phyloP scores from a whole-genome alignment of 2,113 vertebrate species.

The Acrocephalus arundinaceus region DNA sequence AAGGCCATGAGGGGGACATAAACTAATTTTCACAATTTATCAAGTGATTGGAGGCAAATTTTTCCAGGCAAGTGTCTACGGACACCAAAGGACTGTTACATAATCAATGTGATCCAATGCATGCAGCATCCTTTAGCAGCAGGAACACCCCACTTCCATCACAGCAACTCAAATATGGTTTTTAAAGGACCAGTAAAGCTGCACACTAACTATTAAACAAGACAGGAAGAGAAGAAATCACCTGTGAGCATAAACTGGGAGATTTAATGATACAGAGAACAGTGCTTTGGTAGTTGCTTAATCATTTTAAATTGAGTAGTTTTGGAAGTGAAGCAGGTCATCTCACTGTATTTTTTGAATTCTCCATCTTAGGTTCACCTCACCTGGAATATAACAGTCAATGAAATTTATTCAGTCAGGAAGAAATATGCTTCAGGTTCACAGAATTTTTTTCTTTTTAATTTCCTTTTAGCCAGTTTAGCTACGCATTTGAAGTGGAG shows the following conservation, averaged over 20 bases:
- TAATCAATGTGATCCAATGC: background rate
- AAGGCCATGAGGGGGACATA: background rate
- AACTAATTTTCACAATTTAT: background rate
- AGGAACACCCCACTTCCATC: background rate
- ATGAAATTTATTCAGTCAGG: background rate
- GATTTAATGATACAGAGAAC: background rate
- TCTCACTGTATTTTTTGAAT: background rate
- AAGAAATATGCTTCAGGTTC: background rate
- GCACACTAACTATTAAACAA: background rate
- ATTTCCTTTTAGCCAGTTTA: conserved; percentile 34
- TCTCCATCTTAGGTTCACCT: background rate
- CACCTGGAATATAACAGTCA: background rate
- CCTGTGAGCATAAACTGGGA: background rate
- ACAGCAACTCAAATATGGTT: background rate
- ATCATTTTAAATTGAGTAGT: background rate
- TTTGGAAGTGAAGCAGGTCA: conserved; percentile 12
- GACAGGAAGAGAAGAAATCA: background rate
- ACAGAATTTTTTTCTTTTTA: background rate
- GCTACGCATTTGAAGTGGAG: background rate
- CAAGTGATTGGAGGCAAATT: background rate
- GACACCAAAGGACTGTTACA: background rate
- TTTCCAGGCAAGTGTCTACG: background rate
- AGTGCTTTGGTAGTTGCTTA: background rate
- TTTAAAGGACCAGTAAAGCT: background rate
- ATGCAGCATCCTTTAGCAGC: background rate